Percentiles rank a stretch among this genome's conserved stretches.
These are phyloP conservation scores for Acropora tenuis DNA, from an alignment of 64 coral and sea anemone genomes.

Conservation along the genomic window DNA sequence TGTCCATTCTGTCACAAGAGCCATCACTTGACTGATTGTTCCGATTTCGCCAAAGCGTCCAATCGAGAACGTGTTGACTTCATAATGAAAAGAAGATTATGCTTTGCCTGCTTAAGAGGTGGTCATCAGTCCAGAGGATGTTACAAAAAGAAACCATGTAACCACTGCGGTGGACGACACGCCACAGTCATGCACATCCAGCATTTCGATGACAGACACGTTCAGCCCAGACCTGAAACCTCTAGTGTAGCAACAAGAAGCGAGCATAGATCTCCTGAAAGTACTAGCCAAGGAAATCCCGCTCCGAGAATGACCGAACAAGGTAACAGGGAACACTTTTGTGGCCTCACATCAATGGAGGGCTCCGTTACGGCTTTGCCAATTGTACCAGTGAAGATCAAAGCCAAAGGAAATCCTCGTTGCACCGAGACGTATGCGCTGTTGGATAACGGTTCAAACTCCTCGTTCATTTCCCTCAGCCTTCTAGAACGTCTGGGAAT, in stretches of 20 bases:
- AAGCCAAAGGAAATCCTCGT: no score
- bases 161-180: conserved; percentile 11
- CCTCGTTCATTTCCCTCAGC: background rate
- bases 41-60: no score
- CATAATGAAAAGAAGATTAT: conserved; percentile 11
- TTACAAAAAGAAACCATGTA: conserved; percentile 42
- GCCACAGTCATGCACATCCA: background rate
- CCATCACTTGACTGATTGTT: background rate
- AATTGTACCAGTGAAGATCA: no score
- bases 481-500: background rate
- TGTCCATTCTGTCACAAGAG: background rate
- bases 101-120: conserved; percentile 30
- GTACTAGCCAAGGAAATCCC: background rate
- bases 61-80: background rate
- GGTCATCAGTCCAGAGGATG: background rate
- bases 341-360: background rate
- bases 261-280: background rate
- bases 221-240: background rate
- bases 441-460: background rate
- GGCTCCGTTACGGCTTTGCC: no score
- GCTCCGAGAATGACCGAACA: background rate
- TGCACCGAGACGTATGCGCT: no score
- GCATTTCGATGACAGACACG: background rate
- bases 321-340: background rate
- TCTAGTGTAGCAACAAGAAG: background rate